Evolutionary conservation across 1,140 invertebrate genomes (phyloP).

Genomic region (Pomacea maculata): DNA sequence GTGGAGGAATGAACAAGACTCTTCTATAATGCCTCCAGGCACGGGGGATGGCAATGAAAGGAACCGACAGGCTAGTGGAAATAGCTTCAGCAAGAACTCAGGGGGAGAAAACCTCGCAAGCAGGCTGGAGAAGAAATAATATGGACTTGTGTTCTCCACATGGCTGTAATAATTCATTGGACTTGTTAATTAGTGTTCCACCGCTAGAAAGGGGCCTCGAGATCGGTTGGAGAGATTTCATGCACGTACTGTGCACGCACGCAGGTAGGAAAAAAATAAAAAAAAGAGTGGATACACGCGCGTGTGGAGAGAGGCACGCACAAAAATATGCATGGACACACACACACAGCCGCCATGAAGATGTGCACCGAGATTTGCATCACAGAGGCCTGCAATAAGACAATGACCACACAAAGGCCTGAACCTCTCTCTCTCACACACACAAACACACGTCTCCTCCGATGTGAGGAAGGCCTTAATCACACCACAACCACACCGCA

Average conservation of each 20-base stretch:
- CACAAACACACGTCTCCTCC: neutral
- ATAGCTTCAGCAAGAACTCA: neutral
- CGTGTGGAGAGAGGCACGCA: neutral
- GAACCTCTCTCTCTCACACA: neutral
- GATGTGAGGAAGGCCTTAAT: no score
- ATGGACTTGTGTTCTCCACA: conserved; percentile 5
- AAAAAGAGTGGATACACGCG: neutral
- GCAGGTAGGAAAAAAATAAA: no score
- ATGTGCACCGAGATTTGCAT: no score
- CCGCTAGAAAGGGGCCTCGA: neutral
- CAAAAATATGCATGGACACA: neutral
- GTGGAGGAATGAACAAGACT: neutral
- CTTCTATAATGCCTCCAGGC: neutral
- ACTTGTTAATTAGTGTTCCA: conserved; percentile 13
- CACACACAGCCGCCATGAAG: no score
- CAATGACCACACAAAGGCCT: neutral
- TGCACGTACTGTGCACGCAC: neutral
- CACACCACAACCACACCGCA: no score
- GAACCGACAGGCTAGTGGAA: neutral
- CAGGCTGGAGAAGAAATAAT: neutral
- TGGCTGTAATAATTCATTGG: conserved; percentile 15
- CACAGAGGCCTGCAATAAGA: no score
- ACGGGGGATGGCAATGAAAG: neutral
- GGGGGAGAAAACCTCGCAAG: neutral
- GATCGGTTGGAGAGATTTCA: neutral